These are phyloP conservation scores for Macrophya alboannulata DNA, from an alignment of 2,888 invertebrate species.

Conservation along the genomic window DNA sequence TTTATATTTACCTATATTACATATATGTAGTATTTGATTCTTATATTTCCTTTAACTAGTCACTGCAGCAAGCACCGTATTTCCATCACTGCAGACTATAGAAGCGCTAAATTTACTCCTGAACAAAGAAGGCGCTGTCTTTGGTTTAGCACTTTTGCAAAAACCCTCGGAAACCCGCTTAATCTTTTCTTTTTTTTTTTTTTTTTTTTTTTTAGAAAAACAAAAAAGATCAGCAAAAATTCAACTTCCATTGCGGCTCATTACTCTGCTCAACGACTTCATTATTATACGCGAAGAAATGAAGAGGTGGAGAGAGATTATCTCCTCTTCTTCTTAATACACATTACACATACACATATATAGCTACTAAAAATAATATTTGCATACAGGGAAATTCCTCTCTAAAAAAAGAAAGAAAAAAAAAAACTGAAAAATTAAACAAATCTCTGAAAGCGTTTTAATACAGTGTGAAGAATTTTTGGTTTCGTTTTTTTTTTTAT, in stretches of 20 bases:
- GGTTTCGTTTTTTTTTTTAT: too few species aligned
- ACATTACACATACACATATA: too few species aligned
- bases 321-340: not conserved
- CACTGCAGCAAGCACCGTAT: not conserved
- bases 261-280: not conserved
- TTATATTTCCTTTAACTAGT: not conserved
- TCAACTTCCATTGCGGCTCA: not conserved
- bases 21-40: not conserved
- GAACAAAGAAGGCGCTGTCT: conserved; percentile 7
- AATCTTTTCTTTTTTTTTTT: not conserved
- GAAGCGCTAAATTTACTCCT: not conserved
- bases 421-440: not conserved
- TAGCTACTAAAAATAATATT: not conserved
- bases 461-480: not conserved
- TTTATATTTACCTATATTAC: not conserved
- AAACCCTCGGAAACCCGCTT: not conserved
- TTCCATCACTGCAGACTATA: not conserved
- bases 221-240: not conserved
- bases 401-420: not conserved
- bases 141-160: not conserved
- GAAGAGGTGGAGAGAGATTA: not conserved
- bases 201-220: not conserved
- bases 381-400: not conserved
- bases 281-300: not conserved
- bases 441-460: not conserved